Evolutionary conservation across 1,140 invertebrate genomes (phyloP).

Genomic region (Pseudomyrmex concolor): DNA sequence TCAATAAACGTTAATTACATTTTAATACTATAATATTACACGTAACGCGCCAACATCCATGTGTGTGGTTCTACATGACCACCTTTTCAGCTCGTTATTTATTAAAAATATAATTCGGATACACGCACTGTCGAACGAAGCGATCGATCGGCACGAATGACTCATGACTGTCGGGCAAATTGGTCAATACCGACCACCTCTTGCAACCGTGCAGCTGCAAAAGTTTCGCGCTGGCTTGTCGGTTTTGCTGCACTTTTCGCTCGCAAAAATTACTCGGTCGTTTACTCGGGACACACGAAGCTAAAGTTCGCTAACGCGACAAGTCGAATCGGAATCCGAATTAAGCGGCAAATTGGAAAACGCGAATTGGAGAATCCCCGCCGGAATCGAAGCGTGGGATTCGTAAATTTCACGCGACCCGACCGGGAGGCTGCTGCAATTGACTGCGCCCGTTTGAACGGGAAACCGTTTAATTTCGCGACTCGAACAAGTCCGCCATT

Average conservation of each 20-base stretch:
- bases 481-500: not conserved
- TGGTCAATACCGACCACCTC: constrained; percentile 39
- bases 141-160: no score
- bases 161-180: constrained; percentile 50
- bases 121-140: no score
- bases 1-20: no score
- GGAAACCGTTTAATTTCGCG: constrained; percentile 17
- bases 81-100: no score
- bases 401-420: constrained; percentile 22
- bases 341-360: constrained; percentile 9
- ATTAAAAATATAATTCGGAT: no score
- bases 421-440: not conserved
- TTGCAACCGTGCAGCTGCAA: constrained; percentile 30
- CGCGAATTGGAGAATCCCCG: not conserved
- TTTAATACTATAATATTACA: no score
- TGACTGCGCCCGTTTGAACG: not conserved
- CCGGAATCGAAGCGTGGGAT: constrained; percentile 2
- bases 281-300: not conserved
- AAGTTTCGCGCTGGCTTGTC: not conserved
- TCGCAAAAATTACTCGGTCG: constrained; percentile 17
- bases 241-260: constrained; percentile 11
- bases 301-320: no score
- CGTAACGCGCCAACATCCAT: no score
- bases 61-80: no score
- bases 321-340: not conserved